phyloP scores from a whole-genome alignment of 2,888 invertebrate species.

The Epiblema foenella region DNA sequence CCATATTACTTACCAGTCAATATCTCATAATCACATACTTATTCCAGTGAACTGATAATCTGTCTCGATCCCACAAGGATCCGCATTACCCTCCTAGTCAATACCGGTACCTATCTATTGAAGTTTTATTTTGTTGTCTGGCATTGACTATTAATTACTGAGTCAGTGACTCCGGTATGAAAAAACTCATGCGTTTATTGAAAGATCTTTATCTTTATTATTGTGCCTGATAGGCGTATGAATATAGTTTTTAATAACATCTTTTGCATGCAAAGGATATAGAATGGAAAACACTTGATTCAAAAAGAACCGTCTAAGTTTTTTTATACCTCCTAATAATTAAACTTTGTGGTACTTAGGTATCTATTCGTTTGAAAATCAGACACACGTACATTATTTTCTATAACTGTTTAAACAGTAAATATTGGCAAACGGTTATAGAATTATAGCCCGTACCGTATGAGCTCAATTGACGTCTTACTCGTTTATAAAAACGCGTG shows the following conservation, averaged over 20 bases:
- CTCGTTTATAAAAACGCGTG: too few relatives aligned
- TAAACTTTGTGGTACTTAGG: background rate
- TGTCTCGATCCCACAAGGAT: conserved; percentile 2
- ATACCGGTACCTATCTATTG: conserved; percentile 46
- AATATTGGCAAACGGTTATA: too few relatives aligned
- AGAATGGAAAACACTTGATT: background rate
- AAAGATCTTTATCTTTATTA: conserved; percentile 2
- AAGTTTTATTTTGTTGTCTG: conserved; percentile 46
- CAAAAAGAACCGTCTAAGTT: background rate
- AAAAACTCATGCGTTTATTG: conserved; percentile 10
- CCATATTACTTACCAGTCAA: background rate
- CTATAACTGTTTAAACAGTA: too few relatives aligned
- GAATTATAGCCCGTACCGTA: too few relatives aligned
- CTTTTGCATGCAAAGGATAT: background rate
- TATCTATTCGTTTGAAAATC: too few relatives aligned
- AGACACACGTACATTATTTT: too few relatives aligned
- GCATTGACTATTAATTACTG: conserved; percentile 28
- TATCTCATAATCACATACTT: conserved; percentile 6
- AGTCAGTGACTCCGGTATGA: conserved; percentile 27
- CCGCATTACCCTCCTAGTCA: background rate
- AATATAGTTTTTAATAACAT: conserved; percentile 4
- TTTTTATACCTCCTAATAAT: background rate
- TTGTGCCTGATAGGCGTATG: background rate
- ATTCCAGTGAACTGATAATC: too few relatives aligned
- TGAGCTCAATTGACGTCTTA: too few relatives aligned